Evolutionary conservation across 2,888 invertebrate genomes (phyloP).

Genomic region (Brachypalpus laphriformis): DNA sequence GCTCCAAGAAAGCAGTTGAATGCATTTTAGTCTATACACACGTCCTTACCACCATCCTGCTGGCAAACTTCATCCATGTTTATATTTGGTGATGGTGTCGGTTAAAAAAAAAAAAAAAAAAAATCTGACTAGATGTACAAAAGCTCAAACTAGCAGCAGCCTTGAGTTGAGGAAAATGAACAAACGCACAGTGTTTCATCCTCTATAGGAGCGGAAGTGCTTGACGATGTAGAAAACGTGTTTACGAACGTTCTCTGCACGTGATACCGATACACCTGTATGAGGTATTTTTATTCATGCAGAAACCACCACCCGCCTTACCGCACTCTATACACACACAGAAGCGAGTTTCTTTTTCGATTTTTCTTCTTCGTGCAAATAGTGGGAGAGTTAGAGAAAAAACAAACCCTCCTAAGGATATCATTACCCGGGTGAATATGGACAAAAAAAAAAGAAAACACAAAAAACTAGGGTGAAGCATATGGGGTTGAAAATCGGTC

Average conservation of each 20-base stretch:
- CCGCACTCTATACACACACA: background rate
- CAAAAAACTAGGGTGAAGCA: background rate
- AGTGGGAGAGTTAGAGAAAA: background rate
- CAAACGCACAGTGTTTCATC: background rate
- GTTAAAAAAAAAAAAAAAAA: background rate
- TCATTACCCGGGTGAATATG: background rate
- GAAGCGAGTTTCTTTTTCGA: background rate
- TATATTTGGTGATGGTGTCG: background rate
- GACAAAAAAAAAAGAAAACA: background rate
- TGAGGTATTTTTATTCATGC: constrained; percentile 21
- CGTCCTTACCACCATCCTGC: background rate
- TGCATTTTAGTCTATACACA: constrained; percentile 17
- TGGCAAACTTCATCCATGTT: background rate
- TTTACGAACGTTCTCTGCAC: background rate
- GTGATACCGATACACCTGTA: constrained; percentile 18
- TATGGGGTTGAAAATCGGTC: constrained; percentile 19
- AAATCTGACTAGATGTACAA: background rate
- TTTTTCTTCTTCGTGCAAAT: background rate
- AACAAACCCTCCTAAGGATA: constrained; percentile 7
- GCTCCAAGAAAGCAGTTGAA: background rate
- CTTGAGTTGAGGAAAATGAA: constrained; percentile 21
- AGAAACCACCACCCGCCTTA: background rate
- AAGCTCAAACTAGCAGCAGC: constrained; percentile 13
- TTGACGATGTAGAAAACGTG: constrained; percentile 1
- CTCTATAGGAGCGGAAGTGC: constrained; percentile 9